These are phyloP conservation scores for Dasypogon diadema DNA, from an alignment of 2,888 invertebrate species.

Conservation along the genomic window DNA sequence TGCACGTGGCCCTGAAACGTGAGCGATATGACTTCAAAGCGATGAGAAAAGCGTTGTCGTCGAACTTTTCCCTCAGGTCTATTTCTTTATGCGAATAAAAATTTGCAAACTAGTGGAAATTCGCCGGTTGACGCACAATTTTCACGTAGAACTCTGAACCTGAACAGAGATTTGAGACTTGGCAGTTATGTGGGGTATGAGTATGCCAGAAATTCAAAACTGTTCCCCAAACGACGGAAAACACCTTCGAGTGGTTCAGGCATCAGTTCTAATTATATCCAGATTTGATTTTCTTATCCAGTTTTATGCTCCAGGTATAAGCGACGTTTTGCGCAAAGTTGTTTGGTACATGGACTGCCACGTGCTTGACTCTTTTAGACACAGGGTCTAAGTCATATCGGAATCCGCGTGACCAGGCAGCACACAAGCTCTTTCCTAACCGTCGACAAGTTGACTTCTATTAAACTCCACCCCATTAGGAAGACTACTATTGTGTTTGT, in stretches of 20 bases:
- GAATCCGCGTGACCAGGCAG: conserved; percentile 52
- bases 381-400: conserved; percentile 67
- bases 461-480: conserved; percentile 52
- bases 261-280: conserved; percentile 22
- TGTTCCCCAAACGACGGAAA: background rate
- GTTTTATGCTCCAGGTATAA: conserved; percentile 7
- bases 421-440: conserved; percentile 46
- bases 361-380: conserved; percentile 67
- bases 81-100: conserved; percentile 29
- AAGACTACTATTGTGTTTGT: conserved; percentile 18
- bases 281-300: background rate
- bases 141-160: too few species aligned
- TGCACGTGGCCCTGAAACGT: conserved; percentile 57
- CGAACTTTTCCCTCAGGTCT: conserved; percentile 8
- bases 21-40: conserved; percentile 48
- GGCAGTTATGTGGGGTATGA: too few species aligned
- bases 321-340: conserved; percentile 16
- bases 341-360: conserved; percentile 57
- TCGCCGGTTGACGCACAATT: background rate
- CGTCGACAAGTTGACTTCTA: conserved; percentile 41
- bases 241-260: background rate
- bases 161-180: too few species aligned
- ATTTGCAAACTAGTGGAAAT: background rate
- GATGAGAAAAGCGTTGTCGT: background rate
- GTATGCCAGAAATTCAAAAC: background rate